Conservation (phyloP, 1,140 invertebrate species). For the Choristoneura fumiferana region DNA sequence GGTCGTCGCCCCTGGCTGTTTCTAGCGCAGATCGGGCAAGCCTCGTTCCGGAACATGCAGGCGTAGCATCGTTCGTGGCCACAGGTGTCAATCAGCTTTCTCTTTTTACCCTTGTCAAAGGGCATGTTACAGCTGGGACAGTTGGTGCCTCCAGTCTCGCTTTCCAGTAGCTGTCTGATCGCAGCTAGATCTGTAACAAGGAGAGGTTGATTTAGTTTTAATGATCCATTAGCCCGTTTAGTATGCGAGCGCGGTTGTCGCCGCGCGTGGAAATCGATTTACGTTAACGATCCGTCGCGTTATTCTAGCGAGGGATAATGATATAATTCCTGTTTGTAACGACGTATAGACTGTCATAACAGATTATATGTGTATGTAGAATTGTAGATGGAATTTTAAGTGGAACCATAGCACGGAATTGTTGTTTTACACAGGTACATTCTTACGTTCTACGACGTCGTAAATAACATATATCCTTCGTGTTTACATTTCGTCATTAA, state of each 20-base stretch:
- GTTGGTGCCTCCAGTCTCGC: slow-evolving; percentile 79
- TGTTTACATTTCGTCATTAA: slow-evolving; percentile 20
- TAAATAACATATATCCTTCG: too few species aligned
- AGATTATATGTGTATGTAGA: slow-evolving; percentile 42
- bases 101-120: slow-evolving; percentile 96
- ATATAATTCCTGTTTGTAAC: slow-evolving; percentile 27
- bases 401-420: slow-evolving; percentile 30
- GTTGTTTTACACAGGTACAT: slow-evolving; percentile 22
- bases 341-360: slow-evolving; percentile 28
- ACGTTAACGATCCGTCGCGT: slow-evolving; percentile 43
- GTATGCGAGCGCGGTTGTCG: slow-evolving; percentile 31
- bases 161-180: slow-evolving; percentile 68
- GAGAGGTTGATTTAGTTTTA: too few species aligned
- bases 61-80: slow-evolving; percentile 96
- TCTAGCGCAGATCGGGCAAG: slow-evolving; percentile 90
- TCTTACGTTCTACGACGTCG: too few species aligned
- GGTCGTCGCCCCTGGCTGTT: slow-evolving; percentile 57
- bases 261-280: slow-evolving; percentile 43
- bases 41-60: slow-evolving; percentile 94
- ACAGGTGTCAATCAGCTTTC: slow-evolving; percentile 95
- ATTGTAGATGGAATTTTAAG: slow-evolving; percentile 39
- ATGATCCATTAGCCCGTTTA: slow-evolving; percentile 26
- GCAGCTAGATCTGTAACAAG: slow-evolving; percentile 60
- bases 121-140: slow-evolving; percentile 94
- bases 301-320: slow-evolving; percentile 30